Percentiles rank a stretch among this genome's conserved stretches.
These are phyloP conservation scores for Trissoscelio sp. DNA, from an alignment of 2,888 invertebrate genomes.

Conservation along the genomic window DNA sequence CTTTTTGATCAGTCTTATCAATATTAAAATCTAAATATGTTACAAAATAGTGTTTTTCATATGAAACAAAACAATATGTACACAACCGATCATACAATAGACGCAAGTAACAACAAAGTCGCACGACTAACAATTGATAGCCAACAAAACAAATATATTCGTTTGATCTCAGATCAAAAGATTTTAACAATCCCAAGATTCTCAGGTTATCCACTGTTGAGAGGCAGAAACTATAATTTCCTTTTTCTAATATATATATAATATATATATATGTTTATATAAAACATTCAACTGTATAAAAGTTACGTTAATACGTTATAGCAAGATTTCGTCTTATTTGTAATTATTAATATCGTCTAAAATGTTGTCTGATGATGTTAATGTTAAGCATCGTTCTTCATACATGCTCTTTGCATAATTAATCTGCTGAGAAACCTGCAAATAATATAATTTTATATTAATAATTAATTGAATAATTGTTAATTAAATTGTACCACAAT, in stretches of 20 bases:
- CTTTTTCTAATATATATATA: too few relatives aligned
- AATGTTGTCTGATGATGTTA: conserved; percentile 84
- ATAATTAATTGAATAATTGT: too few relatives aligned
- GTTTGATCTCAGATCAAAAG: background rate
- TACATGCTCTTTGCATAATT: conserved; percentile 94
- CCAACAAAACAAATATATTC: conserved; percentile 14
- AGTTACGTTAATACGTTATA: conserved; percentile 21
- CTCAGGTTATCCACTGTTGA: conserved; percentile 13
- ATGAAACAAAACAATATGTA: conserved; percentile 36
- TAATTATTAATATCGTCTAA: conserved; percentile 81
- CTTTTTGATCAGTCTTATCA: conserved; percentile 36
- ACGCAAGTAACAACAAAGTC: conserved; percentile 18
- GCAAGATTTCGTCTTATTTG: conserved; percentile 73
- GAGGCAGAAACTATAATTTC: background rate
- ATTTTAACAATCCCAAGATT: conserved; percentile 14
- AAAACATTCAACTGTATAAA: conserved; percentile 49
- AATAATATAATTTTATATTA: conserved; percentile 10
- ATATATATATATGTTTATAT: conserved; percentile 6
- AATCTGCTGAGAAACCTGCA: conserved; percentile 90
- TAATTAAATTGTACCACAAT: too few relatives aligned
- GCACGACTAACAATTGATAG: conserved; percentile 22
- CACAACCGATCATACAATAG: conserved; percentile 7
- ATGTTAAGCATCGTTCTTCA: conserved; percentile 91
- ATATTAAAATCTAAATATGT: conserved; percentile 39
- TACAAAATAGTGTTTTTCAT: conserved; percentile 23